phyloP scores from a whole-genome alignment of 1,140 invertebrate genomes.

The Drosophila kohkoa region DNA sequence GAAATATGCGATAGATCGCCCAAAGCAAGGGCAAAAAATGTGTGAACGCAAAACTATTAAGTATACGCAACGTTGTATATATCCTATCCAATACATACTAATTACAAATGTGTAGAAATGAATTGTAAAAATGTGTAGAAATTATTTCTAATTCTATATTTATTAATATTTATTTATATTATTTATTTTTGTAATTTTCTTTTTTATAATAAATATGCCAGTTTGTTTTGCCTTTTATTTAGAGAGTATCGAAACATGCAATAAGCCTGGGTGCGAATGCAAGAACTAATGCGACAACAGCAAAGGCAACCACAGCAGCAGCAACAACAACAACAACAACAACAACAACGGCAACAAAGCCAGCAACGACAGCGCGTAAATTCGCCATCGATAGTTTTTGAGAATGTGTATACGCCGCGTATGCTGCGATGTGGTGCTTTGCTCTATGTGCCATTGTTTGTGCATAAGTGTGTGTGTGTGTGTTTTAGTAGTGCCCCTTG shows the following conservation, averaged over 20 bases:
- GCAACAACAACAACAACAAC: constrained; percentile 46
- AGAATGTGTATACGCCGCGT: constrained; percentile 72
- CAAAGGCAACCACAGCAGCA: constrained; percentile 21
- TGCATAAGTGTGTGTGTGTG: constrained; percentile 19
- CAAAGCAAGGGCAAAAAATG: constrained; percentile 22
- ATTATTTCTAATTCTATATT: no score
- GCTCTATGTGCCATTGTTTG: constrained; percentile 24
- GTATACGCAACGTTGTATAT: constrained; percentile 25
- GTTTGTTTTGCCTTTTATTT: not conserved
- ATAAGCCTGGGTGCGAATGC: constrained; percentile 49
- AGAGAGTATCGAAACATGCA: constrained; percentile 25
- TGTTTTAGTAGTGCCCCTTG: constrained; percentile 50
- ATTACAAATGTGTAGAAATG: not conserved
- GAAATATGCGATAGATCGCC: constrained; percentile 66
- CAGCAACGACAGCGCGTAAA: constrained; percentile 64
- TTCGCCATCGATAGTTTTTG: constrained; percentile 75
- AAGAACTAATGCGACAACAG: constrained; percentile 59
- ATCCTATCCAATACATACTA: no score
- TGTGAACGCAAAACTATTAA: constrained; percentile 10
- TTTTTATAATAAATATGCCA: not conserved
- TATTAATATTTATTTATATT: no score
- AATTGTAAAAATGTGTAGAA: not conserved
- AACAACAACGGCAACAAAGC: constrained; percentile 41
- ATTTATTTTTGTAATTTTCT: not conserved
- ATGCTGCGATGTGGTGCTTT: not conserved